These are phyloP conservation scores for Euwallacea fornicatus DNA, from an alignment of 1,140 invertebrate genomes.

Conservation along the genomic window DNA sequence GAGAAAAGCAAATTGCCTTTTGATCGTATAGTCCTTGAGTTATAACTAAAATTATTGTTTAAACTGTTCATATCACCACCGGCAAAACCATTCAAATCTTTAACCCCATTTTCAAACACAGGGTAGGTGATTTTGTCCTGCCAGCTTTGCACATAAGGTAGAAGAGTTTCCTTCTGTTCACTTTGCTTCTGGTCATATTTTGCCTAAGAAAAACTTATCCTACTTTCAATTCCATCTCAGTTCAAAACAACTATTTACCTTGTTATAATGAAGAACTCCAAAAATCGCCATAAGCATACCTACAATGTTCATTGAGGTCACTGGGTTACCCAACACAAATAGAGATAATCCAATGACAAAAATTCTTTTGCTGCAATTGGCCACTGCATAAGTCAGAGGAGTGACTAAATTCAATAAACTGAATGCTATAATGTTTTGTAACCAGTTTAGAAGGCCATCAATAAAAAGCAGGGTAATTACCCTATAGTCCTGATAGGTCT, in stretches of 20 bases:
- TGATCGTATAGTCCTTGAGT: slow-evolving; percentile 31
- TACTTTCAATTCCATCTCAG: neutral
- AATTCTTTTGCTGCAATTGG: slow-evolving; percentile 93
- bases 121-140: slow-evolving; percentile 35
- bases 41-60: slow-evolving; percentile 38
- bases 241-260: slow-evolving; percentile 51
- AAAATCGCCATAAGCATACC: slow-evolving; percentile 90
- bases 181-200: slow-evolving; percentile 70
- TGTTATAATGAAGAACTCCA: slow-evolving; percentile 91
- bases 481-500: slow-evolving; percentile 57
- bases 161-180: slow-evolving; percentile 57
- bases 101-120: slow-evolving; percentile 10
- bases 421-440: slow-evolving; percentile 95
- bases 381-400: slow-evolving; percentile 92
- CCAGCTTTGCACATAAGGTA: slow-evolving; percentile 57
- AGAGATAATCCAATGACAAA: slow-evolving; percentile 90
- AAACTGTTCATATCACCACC: slow-evolving; percentile 27
- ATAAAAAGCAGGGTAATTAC: slow-evolving; percentile 69
- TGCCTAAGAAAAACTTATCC: slow-evolving; percentile 57
- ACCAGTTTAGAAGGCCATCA: slow-evolving; percentile 89
- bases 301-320: slow-evolving; percentile 82
- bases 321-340: slow-evolving; percentile 88
- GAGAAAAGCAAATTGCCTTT: slow-evolving; percentile 38
- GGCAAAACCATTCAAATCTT: slow-evolving; percentile 25
- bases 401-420: slow-evolving; percentile 87